phyloP scores from a whole-genome alignment of 1,140 invertebrate genomes.

The Caerostris extrusa region DNA sequence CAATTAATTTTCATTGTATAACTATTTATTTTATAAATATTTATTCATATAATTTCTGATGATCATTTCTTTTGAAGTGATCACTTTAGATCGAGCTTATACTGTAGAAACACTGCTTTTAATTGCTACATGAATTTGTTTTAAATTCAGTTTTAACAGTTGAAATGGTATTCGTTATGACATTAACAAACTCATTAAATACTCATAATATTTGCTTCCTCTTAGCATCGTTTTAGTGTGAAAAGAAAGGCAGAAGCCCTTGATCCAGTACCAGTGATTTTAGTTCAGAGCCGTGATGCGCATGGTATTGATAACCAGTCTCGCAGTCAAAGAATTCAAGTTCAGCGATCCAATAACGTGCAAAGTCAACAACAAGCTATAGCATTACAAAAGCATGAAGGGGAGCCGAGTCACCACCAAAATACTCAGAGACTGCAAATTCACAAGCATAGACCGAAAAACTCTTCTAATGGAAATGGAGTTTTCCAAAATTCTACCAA shows the following conservation, averaged over 20 bases:
- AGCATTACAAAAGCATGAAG: conserved; percentile 21
- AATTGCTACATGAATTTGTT: too few relatives aligned
- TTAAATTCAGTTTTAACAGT: too few relatives aligned
- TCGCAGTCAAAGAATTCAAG: conserved; percentile 53
- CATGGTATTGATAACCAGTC: conserved; percentile 34
- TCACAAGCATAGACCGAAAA: conserved; percentile 66
- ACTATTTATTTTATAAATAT: too few relatives aligned
- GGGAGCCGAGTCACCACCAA: conserved; percentile 48
- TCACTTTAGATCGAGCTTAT: too few relatives aligned
- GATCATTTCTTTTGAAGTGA: too few relatives aligned
- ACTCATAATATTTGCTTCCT: neutral
- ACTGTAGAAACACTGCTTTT: too few relatives aligned
- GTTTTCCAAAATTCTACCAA: conserved; percentile 86
- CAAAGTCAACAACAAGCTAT: conserved; percentile 35
- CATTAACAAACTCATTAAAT: neutral
- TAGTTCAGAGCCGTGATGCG: conserved; percentile 60
- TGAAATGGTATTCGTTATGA: neutral
- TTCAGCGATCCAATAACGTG: conserved; percentile 33
- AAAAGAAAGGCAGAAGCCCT: conserved; percentile 72
- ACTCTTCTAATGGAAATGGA: conserved; percentile 83
- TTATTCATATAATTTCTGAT: too few relatives aligned
- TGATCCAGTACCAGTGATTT: conserved; percentile 65
- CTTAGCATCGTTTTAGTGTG: conserved; percentile 69
- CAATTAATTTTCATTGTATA: too few relatives aligned
- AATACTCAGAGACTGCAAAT: conserved; percentile 39